Evolutionary conservation across 1,140 invertebrate genomes (phyloP).

Genomic region (Musca domestica): DNA sequence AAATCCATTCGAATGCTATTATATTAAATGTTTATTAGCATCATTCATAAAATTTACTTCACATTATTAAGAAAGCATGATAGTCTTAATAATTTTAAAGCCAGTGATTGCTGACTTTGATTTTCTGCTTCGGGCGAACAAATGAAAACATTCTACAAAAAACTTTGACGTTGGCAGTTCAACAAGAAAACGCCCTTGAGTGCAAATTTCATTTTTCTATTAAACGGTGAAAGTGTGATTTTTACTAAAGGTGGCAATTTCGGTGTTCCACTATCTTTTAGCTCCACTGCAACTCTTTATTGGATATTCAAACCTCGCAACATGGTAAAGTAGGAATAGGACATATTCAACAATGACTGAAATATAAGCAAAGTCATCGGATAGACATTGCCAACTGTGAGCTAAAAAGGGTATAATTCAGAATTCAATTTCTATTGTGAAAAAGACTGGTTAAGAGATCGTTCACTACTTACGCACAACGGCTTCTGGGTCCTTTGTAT

Average conservation of each 20-base stretch:
- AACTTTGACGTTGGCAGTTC: not conserved
- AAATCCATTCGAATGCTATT: slow-evolving; percentile 12
- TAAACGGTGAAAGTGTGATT: no score
- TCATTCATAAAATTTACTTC: no score
- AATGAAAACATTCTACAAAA: not conserved
- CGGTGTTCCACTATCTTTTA: not conserved
- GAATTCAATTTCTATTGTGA: slow-evolving; percentile 1
- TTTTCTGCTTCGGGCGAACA: not conserved
- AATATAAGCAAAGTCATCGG: slow-evolving; percentile 53
- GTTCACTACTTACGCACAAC: slow-evolving; percentile 22
- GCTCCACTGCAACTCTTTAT: not conserved
- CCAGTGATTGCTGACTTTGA: no score
- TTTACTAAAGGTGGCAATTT: no score
- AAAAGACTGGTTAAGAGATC: not conserved
- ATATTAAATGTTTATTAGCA: slow-evolving; percentile 15
- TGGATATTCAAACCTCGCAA: slow-evolving; percentile 38
- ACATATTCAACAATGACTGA: slow-evolving; percentile 49
- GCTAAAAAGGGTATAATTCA: slow-evolving; percentile 34
- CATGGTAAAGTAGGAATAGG: slow-evolving; percentile 51
- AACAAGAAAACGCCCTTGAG: not conserved
- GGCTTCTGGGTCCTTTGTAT: slow-evolving; percentile 42
- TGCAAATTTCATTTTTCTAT: not conserved
- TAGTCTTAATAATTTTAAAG: no score
- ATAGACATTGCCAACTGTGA: slow-evolving; percentile 47
- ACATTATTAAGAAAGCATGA: no score